Evolutionary conservation across 1,140 invertebrate genomes (phyloP).

Genomic region (Drosophila sp.): DNA sequence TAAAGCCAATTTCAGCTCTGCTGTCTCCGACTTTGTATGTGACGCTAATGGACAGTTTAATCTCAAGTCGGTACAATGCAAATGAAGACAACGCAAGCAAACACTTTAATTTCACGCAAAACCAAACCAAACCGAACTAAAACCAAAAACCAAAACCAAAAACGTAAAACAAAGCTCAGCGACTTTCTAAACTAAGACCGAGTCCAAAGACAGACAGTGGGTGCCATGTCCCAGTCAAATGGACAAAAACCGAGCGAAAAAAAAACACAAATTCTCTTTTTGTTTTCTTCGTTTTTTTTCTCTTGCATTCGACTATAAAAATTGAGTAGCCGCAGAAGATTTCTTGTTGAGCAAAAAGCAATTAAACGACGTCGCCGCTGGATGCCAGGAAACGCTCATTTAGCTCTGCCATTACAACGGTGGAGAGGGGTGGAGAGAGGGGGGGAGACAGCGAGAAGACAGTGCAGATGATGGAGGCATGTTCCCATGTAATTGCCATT

Average conservation of each 20-base stretch:
- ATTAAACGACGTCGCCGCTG: conserved; percentile 79
- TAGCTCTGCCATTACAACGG: conserved; percentile 39
- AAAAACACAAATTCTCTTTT: conserved; percentile 41
- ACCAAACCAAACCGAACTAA: conserved; percentile 35
- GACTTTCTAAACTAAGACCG: conserved; percentile 69
- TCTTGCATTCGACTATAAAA: conserved; percentile 56
- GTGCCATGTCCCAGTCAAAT: conserved; percentile 37
- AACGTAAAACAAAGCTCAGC: conserved; percentile 10
- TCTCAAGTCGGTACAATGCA: conserved; percentile 64
- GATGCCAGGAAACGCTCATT: conserved; percentile 83
- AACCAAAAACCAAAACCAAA: background rate
- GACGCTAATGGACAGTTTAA: conserved; percentile 81
- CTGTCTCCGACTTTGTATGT: conserved; percentile 47
- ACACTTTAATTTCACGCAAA: conserved; percentile 80
- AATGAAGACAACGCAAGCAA: conserved; percentile 73
- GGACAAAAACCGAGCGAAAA: background rate
- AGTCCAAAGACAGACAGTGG: conserved; percentile 15
- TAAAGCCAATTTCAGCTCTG: conserved; percentile 37
- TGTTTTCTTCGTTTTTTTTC: conserved; percentile 29
- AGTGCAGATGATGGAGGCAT: conserved; percentile 10
- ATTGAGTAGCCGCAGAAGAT: conserved; percentile 61
- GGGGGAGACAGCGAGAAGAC: no score
- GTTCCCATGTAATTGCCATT: conserved; percentile 67
- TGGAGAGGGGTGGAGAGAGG: conserved; percentile 27
- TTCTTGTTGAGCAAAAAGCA: conserved; percentile 77